Evolutionary conservation across 2,888 invertebrate species (phyloP).

Genomic region (Eudemis profundana): DNA sequence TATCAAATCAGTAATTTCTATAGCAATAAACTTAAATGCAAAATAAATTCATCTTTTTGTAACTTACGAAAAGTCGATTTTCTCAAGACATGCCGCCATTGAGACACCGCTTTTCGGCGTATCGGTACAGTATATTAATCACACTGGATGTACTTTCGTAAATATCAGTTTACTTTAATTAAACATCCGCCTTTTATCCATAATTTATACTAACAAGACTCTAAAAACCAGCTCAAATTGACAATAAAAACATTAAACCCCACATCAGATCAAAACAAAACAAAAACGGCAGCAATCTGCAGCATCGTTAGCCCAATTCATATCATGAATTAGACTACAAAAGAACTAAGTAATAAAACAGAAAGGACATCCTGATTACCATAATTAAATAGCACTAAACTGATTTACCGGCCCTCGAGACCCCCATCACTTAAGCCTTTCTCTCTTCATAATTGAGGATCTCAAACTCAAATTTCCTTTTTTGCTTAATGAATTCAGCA

Average conservation of each 20-base stretch:
- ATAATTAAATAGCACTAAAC: slow-evolving; percentile 67
- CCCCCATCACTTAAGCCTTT: slow-evolving; percentile 77
- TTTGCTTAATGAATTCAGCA: slow-evolving; percentile 68
- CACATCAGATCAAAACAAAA: neutral
- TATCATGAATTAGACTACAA: slow-evolving; percentile 59
- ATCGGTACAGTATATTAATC: too few relatives aligned
- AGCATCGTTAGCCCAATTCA: slow-evolving; percentile 19
- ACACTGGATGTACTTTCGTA: too few relatives aligned
- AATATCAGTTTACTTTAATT: too few relatives aligned
- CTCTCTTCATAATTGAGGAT: slow-evolving; percentile 74
- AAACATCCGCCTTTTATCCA: neutral
- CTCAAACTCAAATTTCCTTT: slow-evolving; percentile 58
- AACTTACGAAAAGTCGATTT: too few relatives aligned
- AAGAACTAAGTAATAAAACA: slow-evolving; percentile 51
- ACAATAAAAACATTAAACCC: neutral
- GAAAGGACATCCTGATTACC: slow-evolving; percentile 66
- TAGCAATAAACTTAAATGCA: too few relatives aligned
- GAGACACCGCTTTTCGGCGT: too few relatives aligned
- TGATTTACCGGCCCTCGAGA: slow-evolving; percentile 66
- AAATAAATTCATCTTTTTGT: too few relatives aligned
- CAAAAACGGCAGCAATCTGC: slow-evolving; percentile 14
- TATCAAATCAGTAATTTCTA: too few relatives aligned
- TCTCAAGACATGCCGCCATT: too few relatives aligned
- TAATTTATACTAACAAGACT: neutral
- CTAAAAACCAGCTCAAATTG: neutral